These are phyloP conservation scores for Notocelia uddmanniana DNA, from an alignment of 2,888 invertebrate genomes.

Conservation along the genomic window DNA sequence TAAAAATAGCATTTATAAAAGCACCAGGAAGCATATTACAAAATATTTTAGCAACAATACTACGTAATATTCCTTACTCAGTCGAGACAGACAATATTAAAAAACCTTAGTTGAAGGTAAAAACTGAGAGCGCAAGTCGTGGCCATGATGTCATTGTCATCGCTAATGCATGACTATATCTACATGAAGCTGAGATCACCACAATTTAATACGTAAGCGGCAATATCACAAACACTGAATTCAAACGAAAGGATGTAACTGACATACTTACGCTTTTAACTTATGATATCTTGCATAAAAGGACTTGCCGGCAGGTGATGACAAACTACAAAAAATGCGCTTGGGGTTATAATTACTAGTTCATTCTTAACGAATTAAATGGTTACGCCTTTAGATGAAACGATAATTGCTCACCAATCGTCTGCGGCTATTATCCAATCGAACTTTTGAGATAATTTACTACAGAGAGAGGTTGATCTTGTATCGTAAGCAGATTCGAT, in stretches of 20 bases:
- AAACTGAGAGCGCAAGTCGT: slow-evolving; percentile 53
- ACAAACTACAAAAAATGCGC: not conserved
- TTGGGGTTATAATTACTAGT: not conserved
- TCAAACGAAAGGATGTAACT: slow-evolving; percentile 40
- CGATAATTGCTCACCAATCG: slow-evolving; percentile 27
- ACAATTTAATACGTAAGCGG: slow-evolving; percentile 62
- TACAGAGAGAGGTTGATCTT: not conserved
- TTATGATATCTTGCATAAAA: not conserved
- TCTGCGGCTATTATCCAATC: slow-evolving; percentile 21
- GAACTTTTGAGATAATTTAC: slow-evolving; percentile 14
- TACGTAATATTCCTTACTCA: slow-evolving; percentile 6
- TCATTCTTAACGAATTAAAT: slow-evolving; percentile 28
- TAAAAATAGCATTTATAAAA: not conserved
- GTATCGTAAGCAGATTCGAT: not conserved
- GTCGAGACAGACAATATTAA: slow-evolving; percentile 2
- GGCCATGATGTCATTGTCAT: slow-evolving; percentile 77
- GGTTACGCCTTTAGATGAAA: slow-evolving; percentile 16
- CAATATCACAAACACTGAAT: slow-evolving; percentile 51
- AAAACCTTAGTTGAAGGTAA: slow-evolving; percentile 40
- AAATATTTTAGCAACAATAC: not conserved
- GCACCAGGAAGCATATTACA: not conserved
- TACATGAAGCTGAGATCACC: slow-evolving; percentile 72
- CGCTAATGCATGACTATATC: slow-evolving; percentile 62
- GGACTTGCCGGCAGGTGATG: slow-evolving; percentile 23
- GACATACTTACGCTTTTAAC: not conserved